Evolutionary conservation across 2,113 vertebrate genomes (phyloP).

Genomic region (Xenopus borealis): DNA sequence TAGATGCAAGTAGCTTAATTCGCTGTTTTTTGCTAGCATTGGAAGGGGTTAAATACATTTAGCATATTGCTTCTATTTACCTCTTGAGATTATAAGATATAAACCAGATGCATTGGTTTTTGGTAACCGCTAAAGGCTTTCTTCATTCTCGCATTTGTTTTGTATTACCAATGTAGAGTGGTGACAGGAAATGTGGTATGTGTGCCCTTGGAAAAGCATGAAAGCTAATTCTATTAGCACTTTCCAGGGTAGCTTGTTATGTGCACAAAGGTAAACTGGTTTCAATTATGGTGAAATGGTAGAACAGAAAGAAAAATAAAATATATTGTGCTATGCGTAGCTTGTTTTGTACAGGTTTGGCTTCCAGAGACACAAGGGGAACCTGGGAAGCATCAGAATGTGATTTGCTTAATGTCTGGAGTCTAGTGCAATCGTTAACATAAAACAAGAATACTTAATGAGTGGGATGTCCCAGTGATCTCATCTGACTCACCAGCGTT

Average conservation of each 20-base stretch:
- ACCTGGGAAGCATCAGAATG: neutral
- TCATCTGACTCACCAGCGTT: too few relatives aligned
- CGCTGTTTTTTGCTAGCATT: neutral
- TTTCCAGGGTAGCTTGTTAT: slow-evolving; percentile 68
- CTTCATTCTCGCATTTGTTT: slow-evolving; percentile 66
- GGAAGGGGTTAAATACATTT: slow-evolving; percentile 51
- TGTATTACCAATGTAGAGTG: slow-evolving; percentile 72
- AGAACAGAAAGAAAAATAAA: too few relatives aligned
- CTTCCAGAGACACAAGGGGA: neutral
- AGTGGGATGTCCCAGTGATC: too few relatives aligned
- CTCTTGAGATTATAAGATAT: slow-evolving; percentile 58
- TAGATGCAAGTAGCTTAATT: neutral
- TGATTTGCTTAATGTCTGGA: neutral
- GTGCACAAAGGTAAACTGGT: slow-evolving; percentile 64
- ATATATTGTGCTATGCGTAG: too few relatives aligned
- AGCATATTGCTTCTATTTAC: slow-evolving; percentile 66
- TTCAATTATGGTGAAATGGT: slow-evolving; percentile 64
- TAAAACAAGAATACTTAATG: too few relatives aligned
- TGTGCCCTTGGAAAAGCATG: slow-evolving; percentile 71
- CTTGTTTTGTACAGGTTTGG: too few relatives aligned
- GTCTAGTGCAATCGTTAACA: too few relatives aligned
- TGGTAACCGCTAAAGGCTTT: slow-evolving; percentile 62
- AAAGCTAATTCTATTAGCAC: slow-evolving; percentile 75
- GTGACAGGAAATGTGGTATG: slow-evolving; percentile 76
- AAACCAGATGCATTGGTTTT: slow-evolving; percentile 61